These are phyloP conservation scores for Chloropsis hardwickii DNA, from an alignment of 2,113 vertebrate genomes.

Conservation along the genomic window DNA sequence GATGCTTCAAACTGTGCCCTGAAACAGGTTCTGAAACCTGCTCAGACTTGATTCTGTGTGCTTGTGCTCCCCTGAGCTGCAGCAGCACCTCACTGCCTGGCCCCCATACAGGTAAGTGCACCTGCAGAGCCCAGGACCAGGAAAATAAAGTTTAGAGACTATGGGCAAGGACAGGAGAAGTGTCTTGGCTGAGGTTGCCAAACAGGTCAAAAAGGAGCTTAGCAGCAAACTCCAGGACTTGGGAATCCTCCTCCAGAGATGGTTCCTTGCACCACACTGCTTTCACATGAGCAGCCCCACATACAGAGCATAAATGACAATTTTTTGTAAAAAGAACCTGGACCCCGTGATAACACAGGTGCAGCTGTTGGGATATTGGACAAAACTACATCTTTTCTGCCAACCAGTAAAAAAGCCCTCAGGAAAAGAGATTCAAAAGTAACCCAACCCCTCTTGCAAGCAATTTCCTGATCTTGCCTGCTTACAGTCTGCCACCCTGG, in stretches of 20 bases:
- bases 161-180: not conserved
- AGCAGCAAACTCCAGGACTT: not conserved
- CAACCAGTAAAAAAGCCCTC: not conserved
- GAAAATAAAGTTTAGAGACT: not conserved
- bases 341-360: not conserved
- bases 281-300: not conserved
- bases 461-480: not conserved
- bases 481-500: slow-evolving; percentile 17
- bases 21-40: not conserved
- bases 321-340: not conserved
- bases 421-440: not conserved
- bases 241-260: not conserved
- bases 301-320: not conserved
- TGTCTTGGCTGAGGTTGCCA: not conserved
- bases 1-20: not conserved
- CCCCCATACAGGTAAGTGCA: not conserved
- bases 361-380: not conserved
- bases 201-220: not conserved
- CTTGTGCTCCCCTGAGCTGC: not conserved
- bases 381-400: not conserved
- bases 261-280: not conserved
- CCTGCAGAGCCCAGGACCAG: not conserved
- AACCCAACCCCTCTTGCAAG: not conserved
- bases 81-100: not conserved
- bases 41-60: not conserved